These are phyloP conservation scores for Artemia sp. DNA, from an alignment of 2,888 invertebrate species.

Conservation along the genomic window DNA sequence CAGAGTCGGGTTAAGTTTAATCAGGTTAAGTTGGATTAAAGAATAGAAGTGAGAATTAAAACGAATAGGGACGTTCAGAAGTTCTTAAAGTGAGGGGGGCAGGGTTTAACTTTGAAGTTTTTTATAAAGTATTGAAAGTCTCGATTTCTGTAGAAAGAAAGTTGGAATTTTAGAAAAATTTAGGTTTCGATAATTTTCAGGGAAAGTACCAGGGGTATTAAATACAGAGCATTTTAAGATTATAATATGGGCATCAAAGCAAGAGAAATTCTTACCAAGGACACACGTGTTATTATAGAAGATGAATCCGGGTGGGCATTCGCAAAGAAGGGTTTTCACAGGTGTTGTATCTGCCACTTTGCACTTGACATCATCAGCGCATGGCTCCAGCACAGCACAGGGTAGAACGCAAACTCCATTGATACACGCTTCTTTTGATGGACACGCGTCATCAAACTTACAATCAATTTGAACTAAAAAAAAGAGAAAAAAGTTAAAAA, in stretches of 20 bases:
- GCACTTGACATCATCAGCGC: constrained; percentile 45
- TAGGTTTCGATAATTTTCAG: no score
- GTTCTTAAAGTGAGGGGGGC: no score
- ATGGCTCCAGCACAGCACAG: constrained; percentile 47
- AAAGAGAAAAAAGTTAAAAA: constrained; percentile 13
- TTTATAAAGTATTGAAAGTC: no score
- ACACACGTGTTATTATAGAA: constrained; percentile 36
- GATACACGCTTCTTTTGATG: constrained; percentile 39
- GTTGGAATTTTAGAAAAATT: no score
- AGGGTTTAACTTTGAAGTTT: no score
- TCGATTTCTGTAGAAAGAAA: no score
- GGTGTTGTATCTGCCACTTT: constrained; percentile 50
- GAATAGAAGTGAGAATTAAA: no score
- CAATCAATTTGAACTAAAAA: constrained; percentile 41
- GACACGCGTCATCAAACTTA: constrained; percentile 58
- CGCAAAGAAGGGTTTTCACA: constrained; percentile 71
- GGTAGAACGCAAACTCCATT: constrained; percentile 58
- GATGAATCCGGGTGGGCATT: constrained; percentile 72
- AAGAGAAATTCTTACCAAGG: neutral
- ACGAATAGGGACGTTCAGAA: no score
- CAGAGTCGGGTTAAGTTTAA: no score
- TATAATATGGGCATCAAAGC: constrained; percentile 24
- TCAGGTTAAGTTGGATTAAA: no score
- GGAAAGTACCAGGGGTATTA: no score
- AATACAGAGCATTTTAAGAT: constrained; percentile 22